These are phyloP conservation scores for Bilobella aurantiaca DNA, from an alignment of 1,140 invertebrate species.

Conservation along the genomic window DNA sequence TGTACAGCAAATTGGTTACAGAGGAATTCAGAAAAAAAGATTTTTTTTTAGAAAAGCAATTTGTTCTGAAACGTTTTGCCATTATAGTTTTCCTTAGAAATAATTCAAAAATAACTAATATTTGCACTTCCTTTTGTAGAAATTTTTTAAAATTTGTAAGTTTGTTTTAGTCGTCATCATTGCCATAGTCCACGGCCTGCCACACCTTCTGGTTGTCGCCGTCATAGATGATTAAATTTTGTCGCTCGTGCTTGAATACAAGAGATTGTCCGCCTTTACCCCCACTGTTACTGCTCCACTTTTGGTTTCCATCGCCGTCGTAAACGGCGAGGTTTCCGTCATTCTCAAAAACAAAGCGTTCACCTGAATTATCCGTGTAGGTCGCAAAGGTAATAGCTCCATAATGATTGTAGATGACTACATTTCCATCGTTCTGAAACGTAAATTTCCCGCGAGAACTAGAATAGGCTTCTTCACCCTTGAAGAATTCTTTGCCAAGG, in stretches of 20 bases:
- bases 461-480: neutral
- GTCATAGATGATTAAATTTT: neutral
- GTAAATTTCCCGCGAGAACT: neutral
- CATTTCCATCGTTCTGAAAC: neutral
- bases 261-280: neutral
- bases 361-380: neutral
- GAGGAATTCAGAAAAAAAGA: too few species aligned
- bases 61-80: too few species aligned
- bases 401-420: neutral
- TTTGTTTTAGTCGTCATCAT: too few species aligned
- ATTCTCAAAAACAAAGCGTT: neutral
- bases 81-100: too few species aligned
- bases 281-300: neutral
- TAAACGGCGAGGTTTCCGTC: neutral
- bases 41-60: too few species aligned
- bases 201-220: neutral
- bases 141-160: too few species aligned
- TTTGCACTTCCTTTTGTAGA: too few species aligned
- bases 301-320: neutral
- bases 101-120: too few species aligned
- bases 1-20: too few species aligned
- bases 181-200: too few species aligned
- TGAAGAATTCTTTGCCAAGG: neutral
- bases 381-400: neutral
- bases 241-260: neutral